Conservation (phyloP, 2,888 invertebrate species). For the Trissoscelio sp. region DNA sequence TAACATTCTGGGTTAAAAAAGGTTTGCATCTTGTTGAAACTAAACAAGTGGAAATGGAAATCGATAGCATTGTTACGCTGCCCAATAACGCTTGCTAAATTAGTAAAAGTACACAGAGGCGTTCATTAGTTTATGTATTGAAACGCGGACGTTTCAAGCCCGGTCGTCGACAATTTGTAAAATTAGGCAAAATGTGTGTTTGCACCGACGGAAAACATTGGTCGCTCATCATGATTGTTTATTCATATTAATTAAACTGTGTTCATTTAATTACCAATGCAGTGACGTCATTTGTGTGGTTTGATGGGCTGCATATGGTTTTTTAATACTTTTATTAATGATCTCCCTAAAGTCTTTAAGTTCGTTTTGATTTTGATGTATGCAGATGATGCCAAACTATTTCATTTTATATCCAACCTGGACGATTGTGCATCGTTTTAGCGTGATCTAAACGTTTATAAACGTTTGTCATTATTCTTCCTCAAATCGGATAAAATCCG, state of each 20-base stretch:
- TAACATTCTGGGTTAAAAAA: background rate
- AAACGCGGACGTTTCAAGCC: constrained; percentile 17
- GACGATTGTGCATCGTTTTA: background rate
- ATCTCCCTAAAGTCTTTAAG: background rate
- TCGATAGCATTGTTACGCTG: constrained; percentile 32
- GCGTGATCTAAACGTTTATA: background rate
- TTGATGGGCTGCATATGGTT: background rate
- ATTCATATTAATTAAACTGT: constrained; percentile 10
- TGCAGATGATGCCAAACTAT: constrained; percentile 9
- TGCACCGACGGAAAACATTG: background rate
- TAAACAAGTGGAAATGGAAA: constrained; percentile 40
- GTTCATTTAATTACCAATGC: background rate
- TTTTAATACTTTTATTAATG: constrained; percentile 1
- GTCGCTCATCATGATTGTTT: constrained; percentile 18
- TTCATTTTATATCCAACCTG: background rate
- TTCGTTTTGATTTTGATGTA: background rate
- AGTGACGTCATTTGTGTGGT: background rate
- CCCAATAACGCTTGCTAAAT: constrained; percentile 35
- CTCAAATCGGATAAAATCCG: no score
- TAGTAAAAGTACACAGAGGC: constrained; percentile 26
- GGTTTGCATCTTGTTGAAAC: constrained; percentile 10
- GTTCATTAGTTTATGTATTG: constrained; percentile 34
- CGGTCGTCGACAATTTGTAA: constrained; percentile 24
- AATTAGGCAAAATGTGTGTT: constrained; percentile 16
- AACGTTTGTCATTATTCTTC: background rate